A percentile compares a stretch with the other conserved stretches of the same genome.
These are phyloP conservation scores for Cecidostiba fungosa DNA, from an alignment of 2,888 invertebrate genomes.

Conservation along the genomic window DNA sequence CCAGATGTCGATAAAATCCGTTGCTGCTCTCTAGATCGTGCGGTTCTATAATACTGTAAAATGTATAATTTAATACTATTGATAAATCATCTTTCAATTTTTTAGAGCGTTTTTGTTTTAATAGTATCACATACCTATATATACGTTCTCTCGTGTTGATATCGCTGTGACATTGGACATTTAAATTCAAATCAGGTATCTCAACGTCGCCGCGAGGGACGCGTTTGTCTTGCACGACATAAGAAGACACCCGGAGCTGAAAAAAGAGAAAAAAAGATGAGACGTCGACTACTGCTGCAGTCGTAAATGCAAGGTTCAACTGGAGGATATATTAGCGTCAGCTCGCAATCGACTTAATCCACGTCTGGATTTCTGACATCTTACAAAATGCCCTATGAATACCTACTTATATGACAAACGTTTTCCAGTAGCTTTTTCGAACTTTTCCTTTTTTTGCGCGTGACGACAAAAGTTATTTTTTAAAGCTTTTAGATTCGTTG, in stretches of 20 bases:
- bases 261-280: constrained; percentile 39
- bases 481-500: too few species aligned
- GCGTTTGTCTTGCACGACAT: constrained; percentile 31
- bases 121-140: neutral
- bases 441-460: too few species aligned
- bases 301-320: constrained; percentile 58
- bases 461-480: too few species aligned
- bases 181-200: constrained; percentile 49
- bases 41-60: too few species aligned
- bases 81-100: too few species aligned
- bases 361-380: constrained; percentile 71
- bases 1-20: too few species aligned
- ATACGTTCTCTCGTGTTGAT: neutral
- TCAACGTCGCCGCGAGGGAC: constrained; percentile 9
- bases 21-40: too few species aligned
- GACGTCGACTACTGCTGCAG: constrained; percentile 34
- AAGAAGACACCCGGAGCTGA: neutral
- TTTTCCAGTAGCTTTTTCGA: constrained; percentile 27
- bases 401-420: constrained; percentile 64
- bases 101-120: neutral
- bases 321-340: constrained; percentile 64
- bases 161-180: constrained; percentile 9
- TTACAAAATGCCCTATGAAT: constrained; percentile 72
- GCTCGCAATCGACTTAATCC: constrained; percentile 67
- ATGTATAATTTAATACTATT: too few species aligned